These are phyloP conservation scores for Poeciliopsis prolifica DNA, from an alignment of 2,113 vertebrate genomes.

Conservation along the genomic window DNA sequence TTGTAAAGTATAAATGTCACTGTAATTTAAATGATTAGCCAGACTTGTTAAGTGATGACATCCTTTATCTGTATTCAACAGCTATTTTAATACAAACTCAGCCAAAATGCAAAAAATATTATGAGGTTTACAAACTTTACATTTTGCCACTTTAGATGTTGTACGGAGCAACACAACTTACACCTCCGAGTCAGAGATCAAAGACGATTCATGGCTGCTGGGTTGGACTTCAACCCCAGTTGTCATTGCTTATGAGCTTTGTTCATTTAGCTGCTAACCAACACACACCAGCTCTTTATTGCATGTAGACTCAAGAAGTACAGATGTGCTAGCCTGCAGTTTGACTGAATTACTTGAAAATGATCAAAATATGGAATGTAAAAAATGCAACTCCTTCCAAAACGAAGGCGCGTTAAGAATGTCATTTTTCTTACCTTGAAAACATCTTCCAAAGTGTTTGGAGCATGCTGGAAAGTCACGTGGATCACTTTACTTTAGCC, in stretches of 20 bases:
- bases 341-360: conserved; percentile 58
- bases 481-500: conserved; percentile 56
- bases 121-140: conserved; percentile 67
- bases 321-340: conserved; percentile 55
- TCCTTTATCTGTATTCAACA: conserved; percentile 67
- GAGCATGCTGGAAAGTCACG: conserved; percentile 52
- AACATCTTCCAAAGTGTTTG: conserved; percentile 47
- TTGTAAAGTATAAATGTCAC: conserved; percentile 44
- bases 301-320: conserved; percentile 68
- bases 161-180: conserved; percentile 45
- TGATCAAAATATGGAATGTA: conserved; percentile 70
- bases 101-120: conserved; percentile 70
- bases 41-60: conserved; percentile 51
- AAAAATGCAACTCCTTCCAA: conserved; percentile 58
- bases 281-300: conserved; percentile 63
- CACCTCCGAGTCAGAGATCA: conserved; percentile 47
- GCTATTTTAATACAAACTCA: conserved; percentile 71
- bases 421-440: conserved; percentile 31
- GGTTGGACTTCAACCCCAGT: conserved; percentile 62
- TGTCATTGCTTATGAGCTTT: conserved; percentile 66
- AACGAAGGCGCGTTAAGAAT: conserved; percentile 44
- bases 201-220: conserved; percentile 57
- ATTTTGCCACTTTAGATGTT: conserved; percentile 63
- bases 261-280: conserved; percentile 60
- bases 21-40: conserved; percentile 27